Conservation (phyloP, 2,113 vertebrate genomes). For the Manacus vitellinus region DNA sequence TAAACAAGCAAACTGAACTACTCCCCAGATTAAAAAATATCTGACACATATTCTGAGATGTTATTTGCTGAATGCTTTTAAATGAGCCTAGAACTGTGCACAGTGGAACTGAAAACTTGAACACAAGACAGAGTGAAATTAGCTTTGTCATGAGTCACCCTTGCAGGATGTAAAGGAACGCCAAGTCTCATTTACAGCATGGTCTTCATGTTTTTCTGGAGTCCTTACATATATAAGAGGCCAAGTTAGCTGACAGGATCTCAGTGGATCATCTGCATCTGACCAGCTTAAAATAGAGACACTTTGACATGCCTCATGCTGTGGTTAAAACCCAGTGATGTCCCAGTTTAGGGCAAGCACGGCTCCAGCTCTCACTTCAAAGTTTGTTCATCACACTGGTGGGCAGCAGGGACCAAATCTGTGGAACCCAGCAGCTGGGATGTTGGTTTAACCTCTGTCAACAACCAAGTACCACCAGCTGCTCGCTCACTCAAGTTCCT, state of each 20-base stretch:
- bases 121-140: not conserved
- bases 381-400: accelerated
- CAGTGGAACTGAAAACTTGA: not conserved
- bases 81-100: not conserved
- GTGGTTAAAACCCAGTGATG: not conserved
- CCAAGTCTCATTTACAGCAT: not conserved
- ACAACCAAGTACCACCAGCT: not conserved
- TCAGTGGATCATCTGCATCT: not conserved
- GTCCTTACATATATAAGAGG: not conserved
- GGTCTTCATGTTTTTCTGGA: not conserved
- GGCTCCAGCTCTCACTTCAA: not conserved
- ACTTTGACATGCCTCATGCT: not conserved
- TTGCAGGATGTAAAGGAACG: not conserved
- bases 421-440: not conserved
- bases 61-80: not conserved
- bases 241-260: not conserved
- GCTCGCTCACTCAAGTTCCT: accelerated
- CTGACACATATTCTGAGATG: not conserved
- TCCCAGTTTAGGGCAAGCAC: not conserved
- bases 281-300: not conserved
- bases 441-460: not conserved
- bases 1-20: not conserved
- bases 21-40: not conserved
- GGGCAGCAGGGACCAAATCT: not conserved
- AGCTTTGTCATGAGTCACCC: not conserved